These are phyloP conservation scores for Lucifuga dentata DNA, from an alignment of 2,113 vertebrate species.

Conservation along the genomic window DNA sequence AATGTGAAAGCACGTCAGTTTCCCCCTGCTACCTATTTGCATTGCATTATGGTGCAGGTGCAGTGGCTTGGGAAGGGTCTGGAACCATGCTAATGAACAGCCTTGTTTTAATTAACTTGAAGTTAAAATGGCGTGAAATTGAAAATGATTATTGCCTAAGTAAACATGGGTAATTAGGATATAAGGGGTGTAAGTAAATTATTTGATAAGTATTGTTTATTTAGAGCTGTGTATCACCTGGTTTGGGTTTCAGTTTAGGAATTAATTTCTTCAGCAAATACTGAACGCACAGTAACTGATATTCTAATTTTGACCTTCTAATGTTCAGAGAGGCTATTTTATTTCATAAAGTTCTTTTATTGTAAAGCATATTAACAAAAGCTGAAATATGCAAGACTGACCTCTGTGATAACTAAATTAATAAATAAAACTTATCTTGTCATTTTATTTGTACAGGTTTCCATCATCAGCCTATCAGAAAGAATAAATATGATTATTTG, in stretches of 20 bases:
- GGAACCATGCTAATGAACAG: slow-evolving; percentile 79
- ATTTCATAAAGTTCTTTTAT: slow-evolving; percentile 35
- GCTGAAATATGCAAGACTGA: not conserved
- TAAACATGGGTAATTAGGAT: slow-evolving; percentile 85
- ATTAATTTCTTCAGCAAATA: slow-evolving; percentile 58
- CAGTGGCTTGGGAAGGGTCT: slow-evolving; percentile 68
- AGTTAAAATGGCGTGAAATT: slow-evolving; percentile 87
- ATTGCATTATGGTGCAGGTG: slow-evolving; percentile 76
- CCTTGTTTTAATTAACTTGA: slow-evolving; percentile 85
- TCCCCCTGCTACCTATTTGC: slow-evolving; percentile 67
- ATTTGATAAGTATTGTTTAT: slow-evolving; percentile 83
- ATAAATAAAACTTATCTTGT: too few species aligned
- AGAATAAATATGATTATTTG: not conserved
- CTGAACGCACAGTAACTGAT: slow-evolving; percentile 29
- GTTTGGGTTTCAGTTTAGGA: slow-evolving; percentile 54
- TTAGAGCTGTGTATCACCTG: slow-evolving; percentile 74
- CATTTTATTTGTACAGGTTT: too few species aligned
- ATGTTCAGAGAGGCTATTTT: too few species aligned
- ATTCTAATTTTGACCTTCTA: slow-evolving; percentile 26
- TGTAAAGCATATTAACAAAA: slow-evolving; percentile 9
- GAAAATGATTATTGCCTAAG: slow-evolving; percentile 85
- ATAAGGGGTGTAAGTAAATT: slow-evolving; percentile 79
- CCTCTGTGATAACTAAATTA: not conserved
- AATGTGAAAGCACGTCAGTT: slow-evolving; percentile 59
- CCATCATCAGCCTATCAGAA: not conserved